Evolutionary conservation across 2,113 vertebrate species (phyloP).

Genomic region (Amia ocellicauda): DNA sequence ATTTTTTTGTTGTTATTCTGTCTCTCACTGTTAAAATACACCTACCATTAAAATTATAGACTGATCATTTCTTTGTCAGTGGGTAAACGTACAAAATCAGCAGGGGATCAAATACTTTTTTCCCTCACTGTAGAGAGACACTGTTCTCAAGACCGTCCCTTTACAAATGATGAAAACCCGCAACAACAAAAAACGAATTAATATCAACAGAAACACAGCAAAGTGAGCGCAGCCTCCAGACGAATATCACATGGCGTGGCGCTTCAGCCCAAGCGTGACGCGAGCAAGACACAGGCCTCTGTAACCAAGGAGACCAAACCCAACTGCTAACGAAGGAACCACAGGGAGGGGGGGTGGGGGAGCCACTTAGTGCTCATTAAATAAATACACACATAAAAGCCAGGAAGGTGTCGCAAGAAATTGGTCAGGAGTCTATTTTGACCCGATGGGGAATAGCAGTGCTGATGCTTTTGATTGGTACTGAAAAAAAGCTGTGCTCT

Average conservation of each 20-base stretch:
- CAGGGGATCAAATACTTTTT: no score
- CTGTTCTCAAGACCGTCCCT: no score
- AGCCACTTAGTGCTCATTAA: no score
- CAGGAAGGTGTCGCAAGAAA: neutral
- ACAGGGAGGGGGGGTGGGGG: neutral
- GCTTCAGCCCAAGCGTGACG: neutral
- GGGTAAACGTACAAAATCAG: no score
- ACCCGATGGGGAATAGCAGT: slow-evolving; percentile 15
- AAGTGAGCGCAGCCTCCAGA: neutral
- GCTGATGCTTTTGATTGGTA: neutral
- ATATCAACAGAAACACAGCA: neutral
- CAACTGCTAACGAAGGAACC: neutral
- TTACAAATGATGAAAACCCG: no score
- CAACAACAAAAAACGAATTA: no score
- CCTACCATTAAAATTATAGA: no score
- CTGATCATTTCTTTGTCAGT: no score
- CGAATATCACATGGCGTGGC: neutral
- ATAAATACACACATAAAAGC: no score
- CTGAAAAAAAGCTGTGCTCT: slow-evolving; percentile 2
- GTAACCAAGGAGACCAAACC: neutral
- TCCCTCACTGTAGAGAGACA: no score
- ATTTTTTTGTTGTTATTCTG: no score
- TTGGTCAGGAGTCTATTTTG: neutral
- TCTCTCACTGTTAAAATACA: no score
- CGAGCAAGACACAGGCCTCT: neutral